Evolutionary conservation across 35 echinoderm and acorn worm species (phyloP).

Genomic region (Chiridota heheva): DNA sequence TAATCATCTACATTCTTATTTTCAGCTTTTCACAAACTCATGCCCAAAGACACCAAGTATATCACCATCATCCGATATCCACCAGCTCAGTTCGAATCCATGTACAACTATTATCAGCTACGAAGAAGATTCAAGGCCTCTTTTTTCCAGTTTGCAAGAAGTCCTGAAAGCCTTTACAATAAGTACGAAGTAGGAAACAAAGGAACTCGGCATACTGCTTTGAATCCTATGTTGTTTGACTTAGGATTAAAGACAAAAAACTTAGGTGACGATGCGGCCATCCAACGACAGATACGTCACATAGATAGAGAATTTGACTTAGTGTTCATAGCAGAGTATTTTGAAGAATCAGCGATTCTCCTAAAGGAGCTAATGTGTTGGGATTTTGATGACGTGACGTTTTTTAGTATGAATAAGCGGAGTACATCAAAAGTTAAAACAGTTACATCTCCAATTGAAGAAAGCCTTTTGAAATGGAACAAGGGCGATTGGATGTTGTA

Average conservation of each 20-base stretch:
- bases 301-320: conserved; percentile 28
- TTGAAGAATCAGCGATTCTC: conserved; percentile 33
- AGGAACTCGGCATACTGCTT: conserved; percentile 1
- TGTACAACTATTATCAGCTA: conserved; percentile 26
- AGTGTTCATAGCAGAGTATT: conserved; percentile 24
- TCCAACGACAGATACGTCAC: too few relatives aligned
- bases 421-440: background rate
- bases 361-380: conserved; percentile 43
- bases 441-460: background rate
- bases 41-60: conserved; percentile 35
- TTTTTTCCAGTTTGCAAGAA: background rate
- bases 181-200: conserved; percentile 4
- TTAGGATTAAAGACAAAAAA: background rate
- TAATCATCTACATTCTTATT: too few relatives aligned
- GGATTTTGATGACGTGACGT: conserved; percentile 17
- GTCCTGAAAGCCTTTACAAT: conserved; percentile 8
- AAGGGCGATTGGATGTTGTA: conserved; percentile 32
- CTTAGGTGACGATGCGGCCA: background rate
- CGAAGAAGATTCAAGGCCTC: conserved; percentile 1
- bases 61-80: conserved; percentile 44
- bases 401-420: conserved; percentile 4
- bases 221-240: conserved; percentile 20
- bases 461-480: conserved; percentile 25
- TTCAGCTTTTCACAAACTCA: conserved; percentile 19
- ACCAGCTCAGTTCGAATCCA: conserved; percentile 18